phyloP scores from a whole-genome alignment of 2,797 vertebrate species.

The Poeciliopsis presidionis region DNA sequence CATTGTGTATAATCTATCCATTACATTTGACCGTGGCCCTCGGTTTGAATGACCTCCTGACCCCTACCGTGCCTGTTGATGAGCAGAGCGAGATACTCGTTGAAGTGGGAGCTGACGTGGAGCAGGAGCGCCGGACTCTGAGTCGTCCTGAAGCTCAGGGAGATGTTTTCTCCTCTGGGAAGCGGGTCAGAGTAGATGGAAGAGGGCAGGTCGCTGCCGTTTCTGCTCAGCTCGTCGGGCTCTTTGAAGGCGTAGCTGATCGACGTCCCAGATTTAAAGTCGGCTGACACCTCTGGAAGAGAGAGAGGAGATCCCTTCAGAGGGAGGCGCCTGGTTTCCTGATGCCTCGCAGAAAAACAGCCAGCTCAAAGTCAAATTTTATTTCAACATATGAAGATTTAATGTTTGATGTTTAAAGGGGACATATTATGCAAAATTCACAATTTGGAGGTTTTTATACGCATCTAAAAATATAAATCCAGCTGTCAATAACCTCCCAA shows the following conservation, averaged over 20 bases:
- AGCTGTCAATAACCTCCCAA: too few relatives aligned
- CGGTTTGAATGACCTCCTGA: neutral
- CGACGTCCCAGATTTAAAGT: conserved; percentile 85
- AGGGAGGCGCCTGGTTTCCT: neutral
- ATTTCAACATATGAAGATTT: neutral
- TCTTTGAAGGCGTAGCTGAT: conserved; percentile 89
- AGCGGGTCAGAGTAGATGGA: conserved; percentile 86
- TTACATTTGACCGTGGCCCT: neutral
- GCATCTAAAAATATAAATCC: too few relatives aligned
- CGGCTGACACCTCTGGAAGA: conserved; percentile 80
- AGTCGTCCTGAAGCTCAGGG: conserved; percentile 87
- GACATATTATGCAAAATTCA: too few relatives aligned
- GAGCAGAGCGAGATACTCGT: conserved; percentile 86
- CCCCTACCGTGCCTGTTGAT: conserved; percentile 89
- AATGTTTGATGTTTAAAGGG: neutral
- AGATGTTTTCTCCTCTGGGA: conserved; percentile 82
- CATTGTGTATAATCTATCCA: neutral
- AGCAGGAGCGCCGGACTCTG: conserved; percentile 87
- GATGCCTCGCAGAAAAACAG: neutral
- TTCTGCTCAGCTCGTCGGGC: conserved; percentile 78
- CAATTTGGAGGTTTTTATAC: too few relatives aligned
- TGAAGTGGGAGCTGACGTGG: conserved; percentile 85
- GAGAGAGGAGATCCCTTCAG: conserved; percentile 1
- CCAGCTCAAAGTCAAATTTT: neutral
- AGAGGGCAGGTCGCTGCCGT: conserved; percentile 81